A percentile compares a stretch with the other conserved stretches of the same genome.
phyloP scores from a whole-genome alignment of 2,797 vertebrate genomes.

The Cottoperca gobio region DNA sequence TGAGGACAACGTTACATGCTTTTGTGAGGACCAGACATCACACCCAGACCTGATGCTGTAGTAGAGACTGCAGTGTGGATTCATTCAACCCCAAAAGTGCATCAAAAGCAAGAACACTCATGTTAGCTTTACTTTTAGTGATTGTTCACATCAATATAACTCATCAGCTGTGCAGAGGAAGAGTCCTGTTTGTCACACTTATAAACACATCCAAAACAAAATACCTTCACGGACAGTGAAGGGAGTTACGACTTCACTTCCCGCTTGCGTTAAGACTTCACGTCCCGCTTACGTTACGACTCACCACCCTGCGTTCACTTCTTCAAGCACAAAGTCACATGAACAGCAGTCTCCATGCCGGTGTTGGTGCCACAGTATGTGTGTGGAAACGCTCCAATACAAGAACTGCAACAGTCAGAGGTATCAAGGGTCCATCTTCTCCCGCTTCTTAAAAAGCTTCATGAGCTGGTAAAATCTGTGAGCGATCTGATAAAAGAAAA shows the following conservation, averaged over 20 bases:
- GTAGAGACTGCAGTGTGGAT: conserved; percentile 3
- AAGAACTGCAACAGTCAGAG: background rate
- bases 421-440: conserved; percentile 82
- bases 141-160: conserved; percentile 1
- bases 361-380: background rate
- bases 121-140: background rate
- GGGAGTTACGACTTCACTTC: background rate
- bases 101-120: conserved; percentile 25
- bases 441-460: conserved; percentile 97
- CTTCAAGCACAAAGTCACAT: background rate
- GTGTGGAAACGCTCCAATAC: background rate
- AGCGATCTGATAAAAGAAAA: conserved; percentile 85
- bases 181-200: background rate
- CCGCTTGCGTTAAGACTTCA: no score
- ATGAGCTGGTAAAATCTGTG: conserved; percentile 94
- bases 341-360: background rate
- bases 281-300: no score
- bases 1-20: background rate
- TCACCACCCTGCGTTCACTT: background rate
- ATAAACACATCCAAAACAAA: background rate
- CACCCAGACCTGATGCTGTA: background rate
- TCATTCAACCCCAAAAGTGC: conserved; percentile 25
- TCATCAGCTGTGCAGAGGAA: background rate
- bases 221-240: background rate
- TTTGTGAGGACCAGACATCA: conserved; percentile 2